Base-by-base conservation (phyloP, 2,113 vertebrate species). In the Corynorhinus townsendii region DNA sequence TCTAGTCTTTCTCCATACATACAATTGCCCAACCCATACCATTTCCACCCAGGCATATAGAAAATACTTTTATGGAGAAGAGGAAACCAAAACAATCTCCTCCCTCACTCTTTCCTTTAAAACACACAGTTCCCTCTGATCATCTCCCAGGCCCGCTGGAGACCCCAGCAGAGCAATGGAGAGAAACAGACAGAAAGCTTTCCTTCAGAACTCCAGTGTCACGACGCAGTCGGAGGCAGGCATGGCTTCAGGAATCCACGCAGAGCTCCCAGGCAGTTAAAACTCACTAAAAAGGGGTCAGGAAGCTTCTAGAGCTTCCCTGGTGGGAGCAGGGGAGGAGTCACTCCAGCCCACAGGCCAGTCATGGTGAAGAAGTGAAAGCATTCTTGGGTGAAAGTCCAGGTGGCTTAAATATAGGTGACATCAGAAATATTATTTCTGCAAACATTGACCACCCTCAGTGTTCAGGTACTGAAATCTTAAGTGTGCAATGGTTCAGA, bases 1-100 rank as follows among this genome's bases (percentile, higher is more conserved):
- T 5, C 5, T 35, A 6, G 0, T 15, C 75, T 33, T 33, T 20
- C 33, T 2, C 38, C 14, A 4, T 28, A 9, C 15, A 4, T 28
- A 59, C 28, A 22, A 16, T 11, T 26, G 24, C 26, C 90, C 80
- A 71, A 17, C 11, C 49, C 38, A 28, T 7, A 43, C 49, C 54
- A 40, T 49, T 79, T 33, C 11, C 38, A n/a, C 28, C 59, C 43
- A 38, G 12, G n/a, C 49, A 56, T 54, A 17, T 3, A 68, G 54
- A 62, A 79, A 85, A 49, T 20, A 19, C 40, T 22, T 79, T 62
- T 84, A 56, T 49, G 33, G 47, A 59, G 24, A 69, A 49, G 77
- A 40, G 40, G 40, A 15, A 71, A 40, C 33, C 72, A 19, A 22
- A n/a, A 49, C 30, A 35, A 17, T 3, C 33, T 40, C 14, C 4